Base-by-base conservation (phyloP, 2,888 invertebrate species). In the Coleophora flavipennella region DNA sequence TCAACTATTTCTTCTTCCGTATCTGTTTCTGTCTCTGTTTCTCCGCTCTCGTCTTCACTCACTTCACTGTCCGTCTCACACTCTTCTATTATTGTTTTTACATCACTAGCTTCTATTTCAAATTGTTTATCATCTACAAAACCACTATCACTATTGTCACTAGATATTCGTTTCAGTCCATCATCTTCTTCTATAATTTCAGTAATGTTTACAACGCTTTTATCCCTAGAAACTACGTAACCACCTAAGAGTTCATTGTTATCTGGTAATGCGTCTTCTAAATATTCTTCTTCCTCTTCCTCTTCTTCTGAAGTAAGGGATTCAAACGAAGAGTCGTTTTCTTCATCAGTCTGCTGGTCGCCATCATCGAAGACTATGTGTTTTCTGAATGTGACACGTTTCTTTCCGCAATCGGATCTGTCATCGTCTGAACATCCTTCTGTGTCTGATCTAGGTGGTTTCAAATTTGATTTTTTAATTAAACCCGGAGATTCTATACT, bases 351-450 rank as follows among this genome's bases (percentile, higher is more conserved):
- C 50, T 83, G 84, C 42, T 76, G 72, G 33, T 85, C 85, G 6
- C 85, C 85, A 49, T 85, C 85, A 44, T 85, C 85, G 49, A 85
- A 85, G 37, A 84, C 56, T n/a, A 85, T 81, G 37, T 81, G 81
- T 42, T 81, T 85, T 50, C 76, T 69, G 44, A 85, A 85, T 2
- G 83, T 85, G 0, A 85, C 84, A 13, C 66, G 62, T 47, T 85
- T 85, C 43, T 83, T 84, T 0, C 76, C 79, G 39, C 66, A 63
- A 38, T 84, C 84, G 0, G 84, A 83, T 38, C 80, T 53, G 37
- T 84, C 84, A 25, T 84, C 84, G 35, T 84, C 83, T 0, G 84
- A 83, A 44, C 77, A 76, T 0, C 69, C 78, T 49, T 84, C 83
- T 0, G 63, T 73, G 29, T 83, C 84, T 0, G 77, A 73, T 39